These are phyloP conservation scores for Sympetrum striolatum DNA, from an alignment of 2,888 invertebrate genomes.

Conservation along the genomic window DNA sequence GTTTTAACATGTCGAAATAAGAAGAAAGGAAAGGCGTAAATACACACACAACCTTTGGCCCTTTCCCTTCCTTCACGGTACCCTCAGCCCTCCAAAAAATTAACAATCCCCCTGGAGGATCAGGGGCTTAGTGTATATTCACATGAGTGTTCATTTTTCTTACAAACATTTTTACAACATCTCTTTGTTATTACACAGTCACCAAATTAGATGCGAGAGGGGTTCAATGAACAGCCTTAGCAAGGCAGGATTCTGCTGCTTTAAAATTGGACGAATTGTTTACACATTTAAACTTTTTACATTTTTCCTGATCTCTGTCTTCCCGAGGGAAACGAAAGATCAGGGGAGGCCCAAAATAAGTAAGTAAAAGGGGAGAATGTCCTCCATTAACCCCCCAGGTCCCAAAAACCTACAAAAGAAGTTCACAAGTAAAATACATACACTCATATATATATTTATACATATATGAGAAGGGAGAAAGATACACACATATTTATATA, in stretches of 20 bases:
- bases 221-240: constrained; percentile 30
- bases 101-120: constrained; percentile 26
- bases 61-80: constrained; percentile 15
- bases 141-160: constrained; percentile 34
- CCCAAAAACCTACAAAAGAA: constrained; percentile 32
- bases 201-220: constrained; percentile 23
- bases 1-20: not conserved
- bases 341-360: constrained; percentile 21
- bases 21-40: not conserved
- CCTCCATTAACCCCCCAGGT: constrained; percentile 32
- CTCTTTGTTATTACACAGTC: constrained; percentile 36
- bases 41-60: not conserved
- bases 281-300: constrained; percentile 34
- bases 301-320: not conserved
- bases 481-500: not conserved
- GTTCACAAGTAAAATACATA: constrained; percentile 36
- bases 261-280: constrained; percentile 31
- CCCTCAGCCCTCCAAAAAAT: constrained; percentile 43
- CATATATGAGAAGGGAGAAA: not conserved
- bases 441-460: constrained; percentile 13
- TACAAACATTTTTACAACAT: constrained; percentile 40
- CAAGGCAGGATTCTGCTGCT: constrained; percentile 23
- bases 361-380: constrained; percentile 31
- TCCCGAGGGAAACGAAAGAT: not conserved
- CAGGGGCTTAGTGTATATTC: constrained; percentile 34